Evolutionary conservation across 2,797 vertebrate species (phyloP).

Genomic region (Xenops minutus): DNA sequence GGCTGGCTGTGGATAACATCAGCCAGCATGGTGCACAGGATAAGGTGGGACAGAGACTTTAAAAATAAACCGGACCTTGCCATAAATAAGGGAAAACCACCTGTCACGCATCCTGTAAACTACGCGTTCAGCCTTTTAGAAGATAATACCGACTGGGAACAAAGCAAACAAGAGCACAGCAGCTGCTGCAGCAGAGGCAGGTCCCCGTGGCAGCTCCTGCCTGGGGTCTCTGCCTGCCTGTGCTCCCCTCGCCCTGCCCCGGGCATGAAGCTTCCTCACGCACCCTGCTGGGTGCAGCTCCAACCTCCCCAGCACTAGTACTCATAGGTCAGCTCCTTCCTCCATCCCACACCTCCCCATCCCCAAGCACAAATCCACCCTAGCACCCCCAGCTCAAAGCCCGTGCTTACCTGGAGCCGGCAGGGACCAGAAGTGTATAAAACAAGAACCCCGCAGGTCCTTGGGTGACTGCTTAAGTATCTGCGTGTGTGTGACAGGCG

Average conservation of each 20-base stretch:
- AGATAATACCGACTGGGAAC: neutral
- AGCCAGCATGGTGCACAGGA: neutral
- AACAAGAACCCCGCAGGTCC: slow-evolving; percentile 1
- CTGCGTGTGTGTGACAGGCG: slow-evolving; percentile 61
- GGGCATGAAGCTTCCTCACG: neutral
- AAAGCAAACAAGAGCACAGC: neutral
- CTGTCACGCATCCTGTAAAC: slow-evolving; percentile 30
- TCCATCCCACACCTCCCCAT: neutral
- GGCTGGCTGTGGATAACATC: slow-evolving; percentile 1
- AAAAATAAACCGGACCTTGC: neutral
- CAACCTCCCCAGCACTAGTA: neutral
- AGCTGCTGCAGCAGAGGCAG: neutral
- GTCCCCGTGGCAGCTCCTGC: rapidly evolving
- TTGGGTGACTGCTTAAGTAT: slow-evolving; percentile 64
- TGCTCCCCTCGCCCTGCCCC: neutral
- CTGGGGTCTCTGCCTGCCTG: neutral
- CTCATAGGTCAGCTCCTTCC: neutral
- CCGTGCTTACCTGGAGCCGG: slow-evolving; percentile 64
- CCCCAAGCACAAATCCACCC: neutral
- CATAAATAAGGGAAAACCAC: slow-evolving; percentile 33
- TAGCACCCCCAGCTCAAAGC: neutral
- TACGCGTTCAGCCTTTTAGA: neutral
- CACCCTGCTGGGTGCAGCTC: neutral
- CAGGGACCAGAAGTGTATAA: neutral
- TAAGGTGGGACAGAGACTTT: slow-evolving; percentile 1